A percentile compares a stretch with the other conserved stretches of the same genome.
Conservation (phyloP, 2,113 vertebrate genomes). For the Gavialis gangeticus region DNA sequence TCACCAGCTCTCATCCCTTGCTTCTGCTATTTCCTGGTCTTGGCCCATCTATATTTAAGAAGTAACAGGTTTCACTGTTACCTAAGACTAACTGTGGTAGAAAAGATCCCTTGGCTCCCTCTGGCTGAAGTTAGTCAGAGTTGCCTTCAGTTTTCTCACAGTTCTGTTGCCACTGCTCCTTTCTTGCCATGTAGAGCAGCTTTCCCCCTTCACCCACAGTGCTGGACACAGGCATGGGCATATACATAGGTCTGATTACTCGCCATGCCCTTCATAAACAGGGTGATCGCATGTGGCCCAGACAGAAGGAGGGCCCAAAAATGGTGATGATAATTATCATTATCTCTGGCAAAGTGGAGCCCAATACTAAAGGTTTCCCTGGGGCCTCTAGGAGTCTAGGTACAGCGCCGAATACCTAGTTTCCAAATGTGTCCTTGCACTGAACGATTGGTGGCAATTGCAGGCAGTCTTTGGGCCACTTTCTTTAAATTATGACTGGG, state of each 20-base stretch:
- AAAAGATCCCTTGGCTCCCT: conserved; percentile 65
- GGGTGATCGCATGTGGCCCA: no score
- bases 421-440: not conserved
- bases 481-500: conserved; percentile 34
- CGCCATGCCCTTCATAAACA: no score
- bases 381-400: no score
- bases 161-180: not conserved
- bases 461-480: not conserved
- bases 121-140: conserved; percentile 66
- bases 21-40: conserved; percentile 46
- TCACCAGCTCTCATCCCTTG: conserved; percentile 35
- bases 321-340: no score
- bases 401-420: rapidly evolving
- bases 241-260: no score
- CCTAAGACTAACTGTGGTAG: conserved; percentile 66
- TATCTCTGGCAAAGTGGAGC: no score
- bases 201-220: not conserved
- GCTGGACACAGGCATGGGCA: no score
- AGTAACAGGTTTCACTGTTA: conserved; percentile 69
- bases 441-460: not conserved
- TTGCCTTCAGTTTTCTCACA: conserved; percentile 44
- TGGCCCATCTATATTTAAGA: conserved; percentile 68
- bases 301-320: no score
- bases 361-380: no score
- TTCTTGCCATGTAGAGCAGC: not conserved